Evolutionary conservation across 64 coral and sea anemone genomes (phyloP).

Genomic region (Trachythela sp.): DNA sequence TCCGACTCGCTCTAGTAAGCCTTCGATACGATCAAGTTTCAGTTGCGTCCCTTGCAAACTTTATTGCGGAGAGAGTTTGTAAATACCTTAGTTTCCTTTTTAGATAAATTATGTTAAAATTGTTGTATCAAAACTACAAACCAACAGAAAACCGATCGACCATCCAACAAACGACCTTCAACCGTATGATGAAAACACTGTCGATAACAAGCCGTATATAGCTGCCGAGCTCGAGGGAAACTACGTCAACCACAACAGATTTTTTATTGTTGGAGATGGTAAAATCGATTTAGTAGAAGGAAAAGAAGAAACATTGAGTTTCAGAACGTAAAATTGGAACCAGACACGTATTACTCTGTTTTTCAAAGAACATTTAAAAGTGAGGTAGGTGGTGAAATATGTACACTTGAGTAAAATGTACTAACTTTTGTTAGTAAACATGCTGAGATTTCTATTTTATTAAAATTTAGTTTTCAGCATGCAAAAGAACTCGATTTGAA

Average conservation of each 20-base stretch:
- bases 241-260: neutral
- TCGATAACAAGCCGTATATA: too few relatives aligned
- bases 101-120: neutral
- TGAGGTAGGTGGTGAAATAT: neutral
- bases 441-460: too few relatives aligned
- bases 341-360: too few relatives aligned
- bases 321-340: neutral
- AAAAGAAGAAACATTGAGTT: neutral
- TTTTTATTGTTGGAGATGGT: neutral
- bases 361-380: too few relatives aligned
- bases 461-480: too few relatives aligned
- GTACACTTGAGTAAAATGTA: neutral
- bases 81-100: neutral
- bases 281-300: neutral
- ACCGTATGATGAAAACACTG: too few relatives aligned
- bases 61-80: too few relatives aligned
- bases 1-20: too few relatives aligned
- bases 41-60: too few relatives aligned
- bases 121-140: neutral
- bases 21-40: too few relatives aligned
- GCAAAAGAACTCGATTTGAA: too few relatives aligned
- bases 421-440: too few relatives aligned
- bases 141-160: neutral
- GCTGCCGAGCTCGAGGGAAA: neutral
- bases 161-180: neutral